Evolutionary conservation across 2,888 invertebrate species (phyloP).

Genomic region (Scotopteryx bipunctaria): DNA sequence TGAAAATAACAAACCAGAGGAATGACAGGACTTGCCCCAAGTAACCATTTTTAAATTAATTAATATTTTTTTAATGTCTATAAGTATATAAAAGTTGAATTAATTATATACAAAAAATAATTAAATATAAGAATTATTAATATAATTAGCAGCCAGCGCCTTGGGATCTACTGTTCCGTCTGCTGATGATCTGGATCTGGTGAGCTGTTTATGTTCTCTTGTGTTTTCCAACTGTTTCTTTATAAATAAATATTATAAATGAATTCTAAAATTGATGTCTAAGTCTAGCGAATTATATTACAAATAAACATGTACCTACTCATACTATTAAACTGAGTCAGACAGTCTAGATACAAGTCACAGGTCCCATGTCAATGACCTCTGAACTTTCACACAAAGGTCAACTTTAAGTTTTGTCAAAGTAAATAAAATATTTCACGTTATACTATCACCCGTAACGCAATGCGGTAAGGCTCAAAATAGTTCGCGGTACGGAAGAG

Average conservation of each 20-base stretch:
- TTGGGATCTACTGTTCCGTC: too few species aligned
- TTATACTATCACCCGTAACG: conserved; percentile 1
- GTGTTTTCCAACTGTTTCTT: too few species aligned
- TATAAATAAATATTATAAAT: neutral
- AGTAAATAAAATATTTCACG: neutral
- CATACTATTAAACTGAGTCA: conserved; percentile 1
- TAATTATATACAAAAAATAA: too few species aligned
- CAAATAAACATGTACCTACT: neutral
- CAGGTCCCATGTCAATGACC: conserved; percentile 1
- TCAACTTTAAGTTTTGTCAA: neutral
- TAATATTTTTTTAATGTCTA: too few species aligned
- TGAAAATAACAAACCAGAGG: too few species aligned
- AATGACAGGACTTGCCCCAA: too few species aligned
- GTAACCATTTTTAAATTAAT: too few species aligned
- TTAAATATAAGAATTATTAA: too few species aligned
- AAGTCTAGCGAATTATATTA: neutral
- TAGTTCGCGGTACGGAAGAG: neutral
- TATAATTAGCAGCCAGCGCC: too few species aligned
- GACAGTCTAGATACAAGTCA: conserved; percentile 1
- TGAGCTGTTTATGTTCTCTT: too few species aligned
- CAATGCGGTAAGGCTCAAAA: neutral
- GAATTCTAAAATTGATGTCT: neutral
- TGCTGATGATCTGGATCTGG: too few species aligned
- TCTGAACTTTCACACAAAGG: conserved; percentile 9
- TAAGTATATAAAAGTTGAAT: too few species aligned